Conservation (phyloP, 2,797 vertebrate species). For the Phalloptychus januarius region DNA sequence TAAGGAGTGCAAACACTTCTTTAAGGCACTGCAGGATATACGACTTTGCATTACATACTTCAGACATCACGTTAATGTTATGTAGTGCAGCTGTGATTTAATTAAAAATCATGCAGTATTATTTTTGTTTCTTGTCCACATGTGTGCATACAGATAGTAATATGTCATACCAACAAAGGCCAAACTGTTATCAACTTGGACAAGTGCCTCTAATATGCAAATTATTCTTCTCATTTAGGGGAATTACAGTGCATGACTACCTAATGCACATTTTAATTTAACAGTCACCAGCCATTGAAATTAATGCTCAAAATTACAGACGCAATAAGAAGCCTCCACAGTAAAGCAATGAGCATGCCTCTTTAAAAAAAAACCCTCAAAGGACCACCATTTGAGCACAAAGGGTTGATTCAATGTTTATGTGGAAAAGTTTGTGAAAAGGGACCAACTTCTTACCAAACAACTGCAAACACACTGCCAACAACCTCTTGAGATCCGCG, state of each 20-base stretch:
- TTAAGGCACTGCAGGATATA: slow-evolving; percentile 7
- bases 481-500: slow-evolving; percentile 53
- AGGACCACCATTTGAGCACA: slow-evolving; percentile 5
- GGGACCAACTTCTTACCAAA: slow-evolving; percentile 77
- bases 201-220: slow-evolving; percentile 77
- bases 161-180: slow-evolving; percentile 44
- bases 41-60: slow-evolving; percentile 13
- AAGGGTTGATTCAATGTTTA: slow-evolving; percentile 45
- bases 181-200: slow-evolving; percentile 65
- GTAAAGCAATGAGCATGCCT: slow-evolving; percentile 35
- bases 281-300: slow-evolving; percentile 48
- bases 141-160: slow-evolving; percentile 37
- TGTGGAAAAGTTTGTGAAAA: slow-evolving; percentile 54
- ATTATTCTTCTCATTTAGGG: slow-evolving; percentile 51
- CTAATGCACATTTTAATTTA: slow-evolving; percentile 37
- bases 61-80: slow-evolving; percentile 20
- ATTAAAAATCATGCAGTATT: slow-evolving; percentile 69
- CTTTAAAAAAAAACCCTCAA: background rate
- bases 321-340: slow-evolving; percentile 31
- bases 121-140: slow-evolving; percentile 38
- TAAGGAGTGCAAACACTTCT: background rate
- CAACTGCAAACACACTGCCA: slow-evolving; percentile 78
- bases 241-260: slow-evolving; percentile 25
- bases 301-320: slow-evolving; percentile 34
- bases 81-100: slow-evolving; percentile 41